Evolutionary conservation across 2,888 invertebrate genomes (phyloP), one percentile per base, ranked within the genome.

Genomic region (Platycheirus rosarum): DNA sequence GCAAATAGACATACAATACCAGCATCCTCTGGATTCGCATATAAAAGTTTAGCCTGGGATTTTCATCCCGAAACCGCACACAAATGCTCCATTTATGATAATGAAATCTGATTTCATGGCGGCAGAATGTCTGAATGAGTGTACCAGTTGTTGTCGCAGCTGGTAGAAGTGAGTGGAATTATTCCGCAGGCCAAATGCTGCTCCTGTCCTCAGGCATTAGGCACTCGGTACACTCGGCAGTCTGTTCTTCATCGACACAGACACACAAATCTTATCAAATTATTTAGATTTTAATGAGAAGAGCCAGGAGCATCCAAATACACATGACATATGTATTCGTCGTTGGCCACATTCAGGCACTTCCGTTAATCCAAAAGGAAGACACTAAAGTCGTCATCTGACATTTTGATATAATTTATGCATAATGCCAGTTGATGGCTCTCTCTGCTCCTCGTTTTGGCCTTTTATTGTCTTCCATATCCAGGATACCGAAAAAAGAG

Each of bases 21-120:
- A 55, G 37, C 26, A 57, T 57, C 13, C 11, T 37, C 35, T 53
- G n/a, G 14, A 8, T 57, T 26, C 23, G 18, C 14, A 37, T 55
- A 40, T 2, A 40, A 8, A 37, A 37, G 40, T 14, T 0, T 18
- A 71, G 13, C 18, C 48, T 48, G 23, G 57, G 35, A 70, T 63
- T 57, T 57, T 14, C 35, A 70, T 77, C 51, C 66, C 40, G n/a
- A n/a, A 55, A 69, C 68, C 74, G 78, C 73, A 73, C 74, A 65
- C 49, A 51, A 80, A 70, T 80, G 79, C 75, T 70, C 69, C 75
- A 70, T 80, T 79, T 75, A 80, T 75, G 79, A 75, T 80, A 75
- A 75, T 66, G 57, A 65, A 80, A 75, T 80, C 69, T 65, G 69
- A 80, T 80, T 80, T 75, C 57, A 70, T 69, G 37, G 75, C 51